Base-by-base conservation (phyloP, 2,888 invertebrate species). In the Achlya flavicornis region DNA sequence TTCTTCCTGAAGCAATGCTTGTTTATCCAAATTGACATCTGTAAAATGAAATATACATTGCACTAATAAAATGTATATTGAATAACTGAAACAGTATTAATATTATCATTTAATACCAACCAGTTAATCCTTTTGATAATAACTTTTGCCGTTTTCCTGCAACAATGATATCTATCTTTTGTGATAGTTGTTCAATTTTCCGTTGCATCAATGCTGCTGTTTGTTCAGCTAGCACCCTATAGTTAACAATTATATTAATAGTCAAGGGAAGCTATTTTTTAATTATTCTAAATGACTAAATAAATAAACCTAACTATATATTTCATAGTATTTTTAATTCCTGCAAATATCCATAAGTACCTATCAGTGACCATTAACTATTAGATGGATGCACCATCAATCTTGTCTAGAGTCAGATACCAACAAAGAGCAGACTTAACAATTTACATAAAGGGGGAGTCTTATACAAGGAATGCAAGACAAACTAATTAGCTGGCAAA, bases 101-200 rank as follows among this genome's bases (percentile, higher is more conserved):
- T 8, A 38, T 35, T n/a, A n/a, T 35, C 60, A 48, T 19, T 32
- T 33, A 3, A 10, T 64, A 66, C 71, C 74, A 76, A 83, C 90
- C 73, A 67, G 77, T 78, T 61, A 93, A 77, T 60, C 95, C 95
- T 76, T 92, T 90, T 14, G 91, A 94, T 46, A 95, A 74, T 38
- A 96, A 83, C 81, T 97, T 96, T 79, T 96, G 95, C 70, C 94
- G 94, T 85, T 98, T 98, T 0, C 98, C 98, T 67, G 95, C 95
- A 19, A 97, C 91, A 70, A 98, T 98, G 81, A 95, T 95, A 68
- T 96, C 96, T 65, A 97, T 95, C 89, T 96, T 96, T 61, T 93
- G 85, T 70, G 92, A 89, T 61, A 97, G 88, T 81, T 97, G 95
- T 71, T 94, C 92, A 66, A 95, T 93, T 79, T 96, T 95, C 67